Evolutionary conservation across 2,113 vertebrate genomes (phyloP).

Genomic region (Prinia subflava): DNA sequence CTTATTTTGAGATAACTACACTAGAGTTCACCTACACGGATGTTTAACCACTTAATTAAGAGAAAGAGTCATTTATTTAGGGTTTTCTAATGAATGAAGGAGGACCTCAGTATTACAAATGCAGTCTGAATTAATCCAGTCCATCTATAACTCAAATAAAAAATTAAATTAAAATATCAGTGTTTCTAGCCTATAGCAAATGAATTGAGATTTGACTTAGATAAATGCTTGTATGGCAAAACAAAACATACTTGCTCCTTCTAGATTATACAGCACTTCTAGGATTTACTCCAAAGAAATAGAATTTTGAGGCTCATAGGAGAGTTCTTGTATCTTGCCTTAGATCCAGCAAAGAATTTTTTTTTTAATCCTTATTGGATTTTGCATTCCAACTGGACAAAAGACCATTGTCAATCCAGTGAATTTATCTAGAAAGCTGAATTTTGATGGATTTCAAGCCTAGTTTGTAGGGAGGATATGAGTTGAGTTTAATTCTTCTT

Average conservation of each 20-base stretch:
- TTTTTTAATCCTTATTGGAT: neutral
- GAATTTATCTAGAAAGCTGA: neutral
- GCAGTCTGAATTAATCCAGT: neutral
- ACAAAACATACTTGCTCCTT: neutral
- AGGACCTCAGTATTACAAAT: neutral
- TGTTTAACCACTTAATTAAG: neutral
- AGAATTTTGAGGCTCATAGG: neutral
- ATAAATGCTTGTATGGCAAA: neutral
- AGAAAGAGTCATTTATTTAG: neutral
- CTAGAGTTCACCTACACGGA: neutral
- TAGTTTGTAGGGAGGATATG: neutral
- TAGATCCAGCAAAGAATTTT: neutral
- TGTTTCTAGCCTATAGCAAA: neutral
- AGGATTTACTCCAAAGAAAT: neutral
- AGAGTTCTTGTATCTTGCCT: neutral
- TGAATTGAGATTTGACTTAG: neutral
- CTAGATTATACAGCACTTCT: neutral
- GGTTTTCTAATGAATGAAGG: neutral
- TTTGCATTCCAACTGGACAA: neutral
- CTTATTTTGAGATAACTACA: neutral
- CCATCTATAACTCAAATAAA: neutral
- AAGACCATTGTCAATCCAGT: fast-evolving
- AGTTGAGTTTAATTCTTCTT: neutral
- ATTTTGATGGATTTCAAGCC: neutral
- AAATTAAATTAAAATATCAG: neutral